Evolutionary conservation across 2,113 vertebrate species (phyloP).

Genomic region (Xyliphius kryptos): DNA sequence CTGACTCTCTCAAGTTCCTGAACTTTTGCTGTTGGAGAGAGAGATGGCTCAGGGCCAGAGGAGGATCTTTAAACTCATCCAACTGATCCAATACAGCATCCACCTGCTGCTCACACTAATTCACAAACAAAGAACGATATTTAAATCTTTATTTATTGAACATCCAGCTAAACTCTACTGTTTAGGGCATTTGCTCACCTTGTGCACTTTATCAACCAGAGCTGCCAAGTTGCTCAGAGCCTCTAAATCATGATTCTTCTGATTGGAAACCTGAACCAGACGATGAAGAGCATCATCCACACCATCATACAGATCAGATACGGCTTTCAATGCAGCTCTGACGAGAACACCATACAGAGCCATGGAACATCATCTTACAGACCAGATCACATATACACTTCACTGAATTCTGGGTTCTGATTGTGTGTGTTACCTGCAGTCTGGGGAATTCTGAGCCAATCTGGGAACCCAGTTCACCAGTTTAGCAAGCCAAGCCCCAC

Average conservation of each 20-base stretch:
- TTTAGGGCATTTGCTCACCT: slow-evolving; percentile 61
- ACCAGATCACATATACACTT: too few species aligned
- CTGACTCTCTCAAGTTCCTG: slow-evolving; percentile 59
- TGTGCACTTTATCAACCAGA: slow-evolving; percentile 60
- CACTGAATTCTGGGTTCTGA: too few species aligned
- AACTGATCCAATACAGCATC: slow-evolving; percentile 67
- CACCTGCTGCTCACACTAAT: slow-evolving; percentile 68
- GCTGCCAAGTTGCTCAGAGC: slow-evolving; percentile 57
- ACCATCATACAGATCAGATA: slow-evolving; percentile 67
- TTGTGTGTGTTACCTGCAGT: slow-evolving; percentile 71
- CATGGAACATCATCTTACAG: too few species aligned
- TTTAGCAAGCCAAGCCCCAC: slow-evolving; percentile 79
- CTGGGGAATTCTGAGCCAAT: slow-evolving; percentile 59
- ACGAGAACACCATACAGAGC: too few species aligned
- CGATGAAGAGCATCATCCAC: slow-evolving; percentile 83
- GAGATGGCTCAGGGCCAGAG: slow-evolving; percentile 71
- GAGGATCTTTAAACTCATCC: slow-evolving; percentile 60
- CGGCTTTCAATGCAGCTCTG: slow-evolving; percentile 66
- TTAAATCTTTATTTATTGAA: too few species aligned
- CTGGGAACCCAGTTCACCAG: slow-evolving; percentile 63
- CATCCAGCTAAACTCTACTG: too few species aligned
- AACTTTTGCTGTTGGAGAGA: slow-evolving; percentile 69
- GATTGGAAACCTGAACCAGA: slow-evolving; percentile 78
- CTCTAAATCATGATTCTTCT: slow-evolving; percentile 70
- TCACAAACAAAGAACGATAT: too few species aligned